These are phyloP conservation scores for Orestias chungarensis DNA, from an alignment of 2,797 vertebrate genomes.

Conservation along the genomic window DNA sequence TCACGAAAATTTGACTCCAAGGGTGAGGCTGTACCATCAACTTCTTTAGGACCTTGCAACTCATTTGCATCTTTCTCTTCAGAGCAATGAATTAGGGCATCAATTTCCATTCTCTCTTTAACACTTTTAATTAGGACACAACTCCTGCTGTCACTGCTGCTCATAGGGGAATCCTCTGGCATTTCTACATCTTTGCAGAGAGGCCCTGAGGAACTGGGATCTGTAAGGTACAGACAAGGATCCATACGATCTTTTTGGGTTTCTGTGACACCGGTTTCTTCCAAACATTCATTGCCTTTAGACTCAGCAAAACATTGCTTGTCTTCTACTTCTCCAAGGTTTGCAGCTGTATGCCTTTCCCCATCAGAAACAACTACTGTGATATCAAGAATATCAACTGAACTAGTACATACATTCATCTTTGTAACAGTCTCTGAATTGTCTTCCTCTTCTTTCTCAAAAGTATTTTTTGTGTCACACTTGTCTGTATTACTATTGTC, in stretches of 20 bases:
- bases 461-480: constrained; percentile 20
- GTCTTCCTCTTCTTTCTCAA: constrained; percentile 28
- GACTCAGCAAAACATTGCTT: constrained; percentile 1
- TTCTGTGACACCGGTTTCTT: constrained; percentile 9
- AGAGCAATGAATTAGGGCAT: not conserved
- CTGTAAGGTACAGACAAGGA: constrained; percentile 2
- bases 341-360: constrained; percentile 7
- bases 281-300: not conserved
- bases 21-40: not conserved
- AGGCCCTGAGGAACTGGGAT: not conserved
- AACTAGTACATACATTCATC: constrained; percentile 34
- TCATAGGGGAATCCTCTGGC: not conserved
- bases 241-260: constrained; percentile 5
- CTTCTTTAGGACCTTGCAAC: not conserved
- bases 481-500: not conserved
- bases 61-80: constrained; percentile 6
- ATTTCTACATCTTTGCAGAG: not conserved
- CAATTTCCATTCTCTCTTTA: constrained; percentile 21
- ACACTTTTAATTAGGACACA: not conserved
- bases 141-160: not conserved
- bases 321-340: constrained; percentile 17
- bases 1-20: not conserved
- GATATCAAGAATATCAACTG: constrained; percentile 11
- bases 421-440: constrained; percentile 6
- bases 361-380: constrained; percentile 6